A percentile compares a stretch with the other conserved stretches of the same genome.
phyloP scores from a whole-genome alignment of 2,888 invertebrate genomes.

The Helicoverpa assulta region DNA sequence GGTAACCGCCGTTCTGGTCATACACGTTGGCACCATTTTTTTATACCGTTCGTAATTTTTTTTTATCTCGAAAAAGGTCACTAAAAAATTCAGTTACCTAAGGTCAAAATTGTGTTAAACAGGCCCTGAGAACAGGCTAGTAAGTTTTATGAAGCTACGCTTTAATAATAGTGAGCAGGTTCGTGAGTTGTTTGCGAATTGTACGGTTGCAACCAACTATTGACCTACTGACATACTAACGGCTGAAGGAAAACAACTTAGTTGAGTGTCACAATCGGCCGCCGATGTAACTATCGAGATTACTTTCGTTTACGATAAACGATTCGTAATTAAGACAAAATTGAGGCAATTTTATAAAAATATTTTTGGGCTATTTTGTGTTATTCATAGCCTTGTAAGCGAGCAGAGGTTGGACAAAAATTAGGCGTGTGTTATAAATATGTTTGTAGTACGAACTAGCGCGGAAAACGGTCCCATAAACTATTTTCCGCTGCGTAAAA shows the following conservation, averaged over 20 bases:
- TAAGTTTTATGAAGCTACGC: slow-evolving; percentile 52
- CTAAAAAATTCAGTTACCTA: slow-evolving; percentile 4
- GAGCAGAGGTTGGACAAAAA: background rate
- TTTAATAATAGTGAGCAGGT: slow-evolving; percentile 76
- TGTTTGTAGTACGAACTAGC: background rate
- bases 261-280: slow-evolving; percentile 77
- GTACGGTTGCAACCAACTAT: slow-evolving; percentile 83
- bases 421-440: background rate
- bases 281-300: slow-evolving; percentile 66
- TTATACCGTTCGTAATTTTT: slow-evolving; percentile 8
- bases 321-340: background rate
- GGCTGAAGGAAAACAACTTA: slow-evolving; percentile 84
- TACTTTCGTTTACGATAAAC: slow-evolving; percentile 68
- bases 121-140: slow-evolving; percentile 40
- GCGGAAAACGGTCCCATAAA: slow-evolving; percentile 7
- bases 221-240: slow-evolving; percentile 88
- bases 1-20: slow-evolving; percentile 51
- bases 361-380: too few relatives aligned
- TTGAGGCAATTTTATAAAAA: background rate
- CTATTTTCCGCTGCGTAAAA: slow-evolving; percentile 15
- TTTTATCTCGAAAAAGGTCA: background rate
- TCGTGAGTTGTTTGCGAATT: slow-evolving; percentile 82
- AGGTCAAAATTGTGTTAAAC: slow-evolving; percentile 19
- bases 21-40: slow-evolving; percentile 39
- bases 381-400: too few relatives aligned